phyloP scores from a whole-genome alignment of 2,888 invertebrate species.

The Drosophila eohydei region DNA sequence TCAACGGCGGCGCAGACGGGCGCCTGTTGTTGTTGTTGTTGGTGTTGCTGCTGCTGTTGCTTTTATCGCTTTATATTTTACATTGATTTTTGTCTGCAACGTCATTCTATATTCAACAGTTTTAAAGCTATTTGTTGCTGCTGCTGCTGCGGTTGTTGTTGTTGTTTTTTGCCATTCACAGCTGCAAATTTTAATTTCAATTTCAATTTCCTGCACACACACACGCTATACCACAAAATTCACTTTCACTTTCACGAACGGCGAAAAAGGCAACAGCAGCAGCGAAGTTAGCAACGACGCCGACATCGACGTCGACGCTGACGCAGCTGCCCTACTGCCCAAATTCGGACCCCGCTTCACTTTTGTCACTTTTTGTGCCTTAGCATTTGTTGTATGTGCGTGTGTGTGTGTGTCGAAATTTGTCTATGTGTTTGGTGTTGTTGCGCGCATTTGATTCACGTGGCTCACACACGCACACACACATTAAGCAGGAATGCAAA shows the following conservation, averaged over 20 bases:
- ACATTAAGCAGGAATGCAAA: conserved; percentile 32
- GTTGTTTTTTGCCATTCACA: conserved; percentile 5
- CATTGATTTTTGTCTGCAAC: conserved; percentile 79
- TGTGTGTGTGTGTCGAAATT: conserved; percentile 11
- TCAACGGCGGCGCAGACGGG: conserved; percentile 48
- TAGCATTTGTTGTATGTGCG: conserved; percentile 8
- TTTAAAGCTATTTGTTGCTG: conserved; percentile 52
- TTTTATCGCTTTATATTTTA: conserved; percentile 71
- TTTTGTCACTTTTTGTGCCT: conserved; percentile 59
- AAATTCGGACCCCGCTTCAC: conserved; percentile 39
- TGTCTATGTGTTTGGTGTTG: conserved; percentile 43
- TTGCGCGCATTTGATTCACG: conserved; percentile 76
- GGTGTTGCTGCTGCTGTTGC: conserved; percentile 43
- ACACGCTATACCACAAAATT: conserved; percentile 24
- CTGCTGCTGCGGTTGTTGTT: conserved; percentile 15
- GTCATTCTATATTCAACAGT: conserved; percentile 83
- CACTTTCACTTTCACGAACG: conserved; percentile 57
- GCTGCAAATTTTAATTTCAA: conserved; percentile 34
- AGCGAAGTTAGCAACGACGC: conserved; percentile 8
- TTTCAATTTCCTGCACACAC: conserved; percentile 25
- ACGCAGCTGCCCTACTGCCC: conserved; percentile 26
- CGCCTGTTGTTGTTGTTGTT: conserved; percentile 30
- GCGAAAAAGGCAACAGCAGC: conserved; percentile 32
- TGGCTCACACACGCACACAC: conserved; percentile 59
- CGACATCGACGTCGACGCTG: conserved; percentile 15